Evolutionary conservation across 2,113 vertebrate species (phyloP).

Genomic region (Thamnophis sirtalis): DNA sequence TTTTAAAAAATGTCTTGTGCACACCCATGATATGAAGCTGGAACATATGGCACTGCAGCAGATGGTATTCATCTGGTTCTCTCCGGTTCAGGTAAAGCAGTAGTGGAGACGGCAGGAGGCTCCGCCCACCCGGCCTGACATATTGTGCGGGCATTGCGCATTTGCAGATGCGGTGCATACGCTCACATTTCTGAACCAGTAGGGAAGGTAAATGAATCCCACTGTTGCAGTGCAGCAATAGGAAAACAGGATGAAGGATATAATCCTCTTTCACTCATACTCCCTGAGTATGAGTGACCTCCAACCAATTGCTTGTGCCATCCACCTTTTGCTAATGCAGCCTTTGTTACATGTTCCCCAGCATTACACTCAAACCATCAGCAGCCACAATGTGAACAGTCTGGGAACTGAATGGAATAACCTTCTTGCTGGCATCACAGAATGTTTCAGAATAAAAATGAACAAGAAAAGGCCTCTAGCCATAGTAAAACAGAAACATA

Average conservation of each 20-base stretch:
- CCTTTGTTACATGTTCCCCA: not conserved
- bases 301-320: not conserved
- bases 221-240: not conserved
- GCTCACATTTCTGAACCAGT: too few relatives aligned
- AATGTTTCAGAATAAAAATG: not conserved
- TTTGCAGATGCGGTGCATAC: too few relatives aligned
- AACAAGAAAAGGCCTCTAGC: not conserved
- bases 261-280: not conserved
- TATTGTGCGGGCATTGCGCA: too few relatives aligned
- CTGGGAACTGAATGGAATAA: not conserved
- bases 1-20: not conserved
- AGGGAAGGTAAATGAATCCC: too few relatives aligned
- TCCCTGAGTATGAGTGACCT: not conserved
- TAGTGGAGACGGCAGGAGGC: too few relatives aligned
- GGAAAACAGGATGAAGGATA: not conserved
- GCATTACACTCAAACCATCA: not conserved
- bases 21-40: not conserved
- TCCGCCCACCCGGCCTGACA: too few relatives aligned
- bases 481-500: not conserved
- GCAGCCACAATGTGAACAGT: not conserved
- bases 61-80: too few relatives aligned
- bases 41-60: not conserved
- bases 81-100: too few relatives aligned
- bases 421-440: not conserved
- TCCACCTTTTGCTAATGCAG: not conserved